A percentile compares a stretch with the other conserved stretches of the same genome.
phyloP scores from a whole-genome alignment of 2,113 vertebrate genomes.

The Cyphomyrus plagiostoma region DNA sequence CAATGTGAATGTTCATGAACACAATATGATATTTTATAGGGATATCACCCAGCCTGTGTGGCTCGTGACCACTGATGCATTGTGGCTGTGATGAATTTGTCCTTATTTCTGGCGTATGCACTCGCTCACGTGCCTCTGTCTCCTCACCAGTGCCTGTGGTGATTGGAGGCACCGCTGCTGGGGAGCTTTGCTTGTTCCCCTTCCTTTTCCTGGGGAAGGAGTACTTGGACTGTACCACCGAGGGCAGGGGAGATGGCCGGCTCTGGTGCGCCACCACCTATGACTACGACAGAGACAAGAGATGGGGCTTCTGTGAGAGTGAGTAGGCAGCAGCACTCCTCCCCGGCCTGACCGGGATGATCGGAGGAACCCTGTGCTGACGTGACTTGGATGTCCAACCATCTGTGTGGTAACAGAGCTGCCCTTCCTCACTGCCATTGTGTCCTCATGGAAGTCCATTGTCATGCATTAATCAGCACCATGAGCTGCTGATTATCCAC shows the following conservation, averaged over 20 bases:
- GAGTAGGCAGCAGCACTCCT: constrained; percentile 44
- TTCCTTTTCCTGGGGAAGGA: constrained; percentile 67
- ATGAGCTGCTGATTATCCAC: neutral
- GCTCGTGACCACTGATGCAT: neutral
- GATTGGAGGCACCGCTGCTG: constrained; percentile 84
- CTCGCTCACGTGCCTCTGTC: neutral
- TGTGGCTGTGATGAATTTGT: neutral
- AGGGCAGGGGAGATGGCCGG: constrained; percentile 82
- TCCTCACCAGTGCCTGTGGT: constrained; percentile 72
- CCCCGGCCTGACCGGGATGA: neutral
- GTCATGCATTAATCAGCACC: no score
- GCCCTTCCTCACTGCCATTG: neutral
- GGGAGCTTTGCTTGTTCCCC: constrained; percentile 87
- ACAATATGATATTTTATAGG: neutral
- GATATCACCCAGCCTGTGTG: neutral
- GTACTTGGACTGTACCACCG: constrained; percentile 74
- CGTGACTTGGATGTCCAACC: neutral
- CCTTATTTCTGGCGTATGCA: neutral
- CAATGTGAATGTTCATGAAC: neutral
- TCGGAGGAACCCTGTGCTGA: neutral
- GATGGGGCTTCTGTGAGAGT: constrained; percentile 99
- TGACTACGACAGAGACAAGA: constrained; percentile 83
- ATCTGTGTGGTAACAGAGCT: neutral
- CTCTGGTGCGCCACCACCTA: constrained; percentile 94
- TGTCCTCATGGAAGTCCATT: neutral